phyloP scores from a whole-genome alignment of 2,113 vertebrate genomes.

The Orycteropus afer region DNA sequence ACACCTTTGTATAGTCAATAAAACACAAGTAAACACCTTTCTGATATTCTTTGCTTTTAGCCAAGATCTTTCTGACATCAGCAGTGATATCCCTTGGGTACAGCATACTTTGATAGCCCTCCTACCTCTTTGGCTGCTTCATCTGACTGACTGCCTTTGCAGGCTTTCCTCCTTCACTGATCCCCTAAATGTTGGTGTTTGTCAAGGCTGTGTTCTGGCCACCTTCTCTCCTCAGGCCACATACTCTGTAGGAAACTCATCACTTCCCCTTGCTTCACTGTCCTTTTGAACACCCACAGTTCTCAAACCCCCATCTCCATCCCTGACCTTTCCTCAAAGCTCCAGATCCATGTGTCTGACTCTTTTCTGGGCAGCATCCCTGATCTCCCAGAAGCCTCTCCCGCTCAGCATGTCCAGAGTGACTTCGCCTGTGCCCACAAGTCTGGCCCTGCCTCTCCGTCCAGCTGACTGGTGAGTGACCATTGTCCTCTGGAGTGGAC shows the following conservation, averaged over 20 bases:
- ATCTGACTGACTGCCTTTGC: neutral
- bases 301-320: neutral
- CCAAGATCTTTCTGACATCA: too few species aligned
- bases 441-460: neutral
- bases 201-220: neutral
- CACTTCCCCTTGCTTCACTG: neutral
- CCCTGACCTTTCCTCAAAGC: neutral
- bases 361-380: too few species aligned
- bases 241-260: neutral
- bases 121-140: neutral
- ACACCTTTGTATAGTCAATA: too few species aligned
- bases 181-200: neutral
- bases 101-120: too few species aligned
- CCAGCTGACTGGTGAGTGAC: neutral
- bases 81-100: too few species aligned
- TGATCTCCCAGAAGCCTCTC: neutral
- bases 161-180: neutral
- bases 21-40: too few species aligned
- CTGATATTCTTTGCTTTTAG: too few species aligned
- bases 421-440: neutral
- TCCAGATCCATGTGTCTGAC: neutral
- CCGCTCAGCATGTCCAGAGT: neutral
- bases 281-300: neutral
- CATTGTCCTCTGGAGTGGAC: neutral
- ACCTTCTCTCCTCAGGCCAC: neutral